Base-by-base conservation (phyloP, 2,113 vertebrate genomes). In the Sprattus sprattus region DNA sequence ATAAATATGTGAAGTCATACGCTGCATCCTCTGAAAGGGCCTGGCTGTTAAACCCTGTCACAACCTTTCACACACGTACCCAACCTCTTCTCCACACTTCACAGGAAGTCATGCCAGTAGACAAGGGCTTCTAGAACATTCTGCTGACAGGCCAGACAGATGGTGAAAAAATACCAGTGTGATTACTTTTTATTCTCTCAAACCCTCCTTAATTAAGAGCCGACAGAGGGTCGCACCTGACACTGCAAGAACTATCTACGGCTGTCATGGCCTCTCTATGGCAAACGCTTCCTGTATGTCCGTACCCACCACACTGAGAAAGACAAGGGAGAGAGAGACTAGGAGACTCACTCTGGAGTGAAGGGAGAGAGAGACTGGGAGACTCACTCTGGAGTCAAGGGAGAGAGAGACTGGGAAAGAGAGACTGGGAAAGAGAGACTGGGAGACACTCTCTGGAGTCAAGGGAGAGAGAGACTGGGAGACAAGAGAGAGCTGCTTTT, bases 181-280 rank as follows among this genome's bases (percentile, higher is more conserved):
- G 64, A 71, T 71, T 71, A 11, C 64, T 71, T 71, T 71, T 1
- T 28, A 28, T 71, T 28, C n/a, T 2, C 7, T 28, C n/a, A 28
- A 71, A 71, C 64, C 64, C n/a, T 28, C 64, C n/a, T 25, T 25
- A 71, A 71, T 71, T 71, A 71, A 71, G 64, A 71, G 64, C 8
- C 64, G 32, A 11, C 64, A 71, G 64, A 67, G 25, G 64, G 64
- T 8, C 25, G 60, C 52, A 54, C 52, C 52, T 54, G 52, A 54
- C 52, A 16, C 52, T 15, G 52, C 52, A 15, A 54, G 52, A 4
- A 4, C 52, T 71, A 8, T 32, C 6, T 7, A 1, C 3, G 25
- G 25, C 64, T 32, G 64, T 71, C 20, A 1, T 64, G 60, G 52
- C 16, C 52, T 54, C 15, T 1, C 52, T 54, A 1, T 9, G 47